Evolutionary conservation across 2,113 vertebrate genomes (phyloP), one percentile per base, ranked within the genome.

Genomic region (Elaphurus davidianus): DNA sequence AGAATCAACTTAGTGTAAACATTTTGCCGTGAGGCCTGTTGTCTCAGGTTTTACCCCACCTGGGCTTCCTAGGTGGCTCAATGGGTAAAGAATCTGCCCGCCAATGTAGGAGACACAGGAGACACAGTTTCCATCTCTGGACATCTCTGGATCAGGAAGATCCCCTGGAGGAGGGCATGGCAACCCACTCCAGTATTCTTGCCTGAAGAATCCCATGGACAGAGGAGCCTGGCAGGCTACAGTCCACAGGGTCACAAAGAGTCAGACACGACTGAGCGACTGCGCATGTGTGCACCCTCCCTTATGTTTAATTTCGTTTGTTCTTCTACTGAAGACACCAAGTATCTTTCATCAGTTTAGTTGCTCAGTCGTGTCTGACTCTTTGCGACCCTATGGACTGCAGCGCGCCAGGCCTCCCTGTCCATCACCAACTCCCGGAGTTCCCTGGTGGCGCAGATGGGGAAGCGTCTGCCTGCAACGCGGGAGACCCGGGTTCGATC

Each of bases 401-500:
- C 28, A n/a, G 33, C 2, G 8, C 4, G 33, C 62, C n/a, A 23
- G n/a, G n/a, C 67, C n/a, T 71, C n/a, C n/a, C 19, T 71, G 19
- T 36, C 5, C n/a, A 36, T 71, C 67, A 71, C n/a, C 67, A 23
- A 23, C 67, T 12, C 67, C 9, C 1, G 2, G 64, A 71, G n/a
- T 71, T 71, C 67, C 36, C n/a, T 36, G 67, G 67, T 71, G 67
- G 67, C 19, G 36, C n/a, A 21, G 67, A 36, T 4, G 3, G 5
- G 12, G 12, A 23, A 36, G 9, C 5, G 2, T 71, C n/a, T 71
- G n/a, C n/a, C 67, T 21, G n/a, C n/a, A 71, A 1, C 5, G 4
- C 1, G 0, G n/a, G 19, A 71, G n/a, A 71, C n/a, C n/a, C 0
- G 2, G n/a, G 1, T 36, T 71, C 5, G 5, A 6, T 71, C n/a